Base-by-base conservation (phyloP, 1,140 invertebrate species). In the Caenorhabditis briggsae region DNA sequence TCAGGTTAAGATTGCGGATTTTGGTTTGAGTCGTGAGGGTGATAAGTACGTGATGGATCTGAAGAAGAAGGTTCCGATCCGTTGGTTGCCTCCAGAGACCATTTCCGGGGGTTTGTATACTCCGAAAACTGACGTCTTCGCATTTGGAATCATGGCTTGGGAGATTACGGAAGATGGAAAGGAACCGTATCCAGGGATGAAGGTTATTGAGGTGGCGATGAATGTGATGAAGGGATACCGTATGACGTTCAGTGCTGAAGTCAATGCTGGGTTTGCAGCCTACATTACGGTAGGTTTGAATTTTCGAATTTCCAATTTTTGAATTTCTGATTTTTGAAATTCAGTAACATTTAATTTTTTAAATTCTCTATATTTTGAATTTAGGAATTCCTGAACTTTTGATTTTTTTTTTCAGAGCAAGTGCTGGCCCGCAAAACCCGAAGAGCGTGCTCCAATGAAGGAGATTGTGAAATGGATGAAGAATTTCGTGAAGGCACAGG, bases 151-250 rank as follows among this genome's bases (percentile, higher is more conserved):
- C 6, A 58, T 89, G 74, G 86, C 83, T 78, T 89, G 88, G 88
- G 88, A 89, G 61, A 89, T 89, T 23, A 90, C 82, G 41, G 70
- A 85, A 14, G 83, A 89, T 23, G 88, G 82, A 12, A 50, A 82
- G 11, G 88, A 89, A 50, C 88, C 88, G 14, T 89, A 89, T 85
- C 88, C 84, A 9, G 88, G 88, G 16, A 86, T 89, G 88, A 89
- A 23, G 20, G 82, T 84, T n/a, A 43, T 89, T 16, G 88, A 89
- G 53, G 87, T 88, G 9, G 70, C 61, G n/a, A 53, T 23, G 12
- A 50, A 88, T 53, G 88, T 88, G 2, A 53, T 65, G 16, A 41
- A 84, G 25, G 88, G 87, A 23, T 84, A 88, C 59, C 82, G 88
- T 8, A 88, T 88, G 88, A 43, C 58, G 23, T 53, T 84, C 18